Percentiles rank a stretch among this genome's conserved stretches.
phyloP scores from a whole-genome alignment of 2,113 vertebrate species.

The Gallinago undulata region DNA sequence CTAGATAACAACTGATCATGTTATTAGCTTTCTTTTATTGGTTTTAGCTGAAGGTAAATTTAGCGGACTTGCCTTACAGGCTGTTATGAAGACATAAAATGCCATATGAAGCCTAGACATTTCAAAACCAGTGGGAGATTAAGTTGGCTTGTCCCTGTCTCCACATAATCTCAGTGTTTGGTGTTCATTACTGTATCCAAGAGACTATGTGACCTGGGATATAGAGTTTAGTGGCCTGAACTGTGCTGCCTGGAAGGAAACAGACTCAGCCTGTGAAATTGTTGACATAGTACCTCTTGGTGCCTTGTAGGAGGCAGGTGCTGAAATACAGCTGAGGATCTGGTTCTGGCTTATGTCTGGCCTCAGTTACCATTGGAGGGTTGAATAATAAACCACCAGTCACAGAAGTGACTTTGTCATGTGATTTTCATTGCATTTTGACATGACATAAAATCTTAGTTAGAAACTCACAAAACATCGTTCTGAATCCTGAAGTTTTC shows the following conservation, averaged over 20 bases:
- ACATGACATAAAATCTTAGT: rapidly evolving
- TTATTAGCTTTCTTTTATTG: neutral
- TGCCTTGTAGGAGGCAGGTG: neutral
- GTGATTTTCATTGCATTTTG: neutral
- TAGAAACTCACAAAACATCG: neutral
- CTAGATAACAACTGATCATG: neutral
- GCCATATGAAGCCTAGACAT: neutral
- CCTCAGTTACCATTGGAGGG: neutral
- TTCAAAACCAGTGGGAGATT: neutral
- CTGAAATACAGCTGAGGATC: neutral
- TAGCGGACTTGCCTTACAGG: neutral
- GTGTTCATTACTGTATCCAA: neutral
- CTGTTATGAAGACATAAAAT: neutral
- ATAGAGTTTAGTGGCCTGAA: neutral
- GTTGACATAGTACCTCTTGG: rapidly evolving
- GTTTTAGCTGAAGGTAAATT: neutral
- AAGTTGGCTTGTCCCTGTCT: too few species aligned
- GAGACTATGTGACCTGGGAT: neutral
- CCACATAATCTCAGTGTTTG: neutral
- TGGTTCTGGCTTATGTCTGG: neutral
- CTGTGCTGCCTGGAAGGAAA: neutral
- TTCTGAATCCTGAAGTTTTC: neutral
- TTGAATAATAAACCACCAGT: neutral
- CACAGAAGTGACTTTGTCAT: neutral
- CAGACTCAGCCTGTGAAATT: neutral